phyloP scores from a whole-genome alignment of 2,113 vertebrate genomes.

The Macaca fascicularis region T2T-MFA8v1.1 NC_088376.1:46944001-46944500 shows the following conservation, averaged over 20 bases:
- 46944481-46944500: not conserved
- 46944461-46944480: not conserved
- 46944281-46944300: not conserved
- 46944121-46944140: not conserved
- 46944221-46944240: constrained; percentile 1
- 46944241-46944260: not conserved
- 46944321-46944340: not conserved
- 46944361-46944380: not conserved
- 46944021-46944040: no score
- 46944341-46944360: not conserved
- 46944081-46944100: not conserved
- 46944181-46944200: not conserved
- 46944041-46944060: no score
- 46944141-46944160: not conserved
- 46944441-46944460: not conserved
- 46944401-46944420: not conserved
- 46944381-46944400: not conserved
- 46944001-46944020: no score
- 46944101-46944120: not conserved
- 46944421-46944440: not conserved
- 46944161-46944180: not conserved
- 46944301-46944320: constrained; percentile 4
- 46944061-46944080: not conserved
- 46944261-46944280: not conserved
- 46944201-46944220: not conserved